These are phyloP conservation scores for Hydrocynus forskahlii DNA, from an alignment of 2,797 vertebrate genomes.

Conservation along the genomic window DNA sequence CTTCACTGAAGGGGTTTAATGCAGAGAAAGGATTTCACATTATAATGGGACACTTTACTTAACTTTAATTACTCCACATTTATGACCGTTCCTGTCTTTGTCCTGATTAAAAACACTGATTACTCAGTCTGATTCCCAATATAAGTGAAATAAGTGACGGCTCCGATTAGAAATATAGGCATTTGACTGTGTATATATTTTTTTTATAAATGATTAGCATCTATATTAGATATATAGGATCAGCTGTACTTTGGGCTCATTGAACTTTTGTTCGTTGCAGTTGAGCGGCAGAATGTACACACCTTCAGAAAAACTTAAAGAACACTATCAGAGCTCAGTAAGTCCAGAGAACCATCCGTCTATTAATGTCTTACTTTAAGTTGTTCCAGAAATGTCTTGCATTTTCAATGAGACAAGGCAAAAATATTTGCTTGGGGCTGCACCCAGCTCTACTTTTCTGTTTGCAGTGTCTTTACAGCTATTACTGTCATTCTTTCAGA, in stretches of 20 bases:
- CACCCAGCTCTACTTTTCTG: neutral
- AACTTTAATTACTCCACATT: too few relatives aligned
- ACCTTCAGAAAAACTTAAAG: neutral
- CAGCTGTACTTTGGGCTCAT: neutral
- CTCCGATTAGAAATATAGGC: too few relatives aligned
- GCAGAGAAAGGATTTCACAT: too few relatives aligned
- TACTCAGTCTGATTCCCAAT: too few relatives aligned
- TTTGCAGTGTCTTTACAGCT: neutral
- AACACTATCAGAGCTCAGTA: neutral
- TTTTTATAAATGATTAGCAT: too few relatives aligned
- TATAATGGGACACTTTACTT: too few relatives aligned
- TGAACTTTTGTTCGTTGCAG: neutral
- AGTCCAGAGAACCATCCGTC: neutral
- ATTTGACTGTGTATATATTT: too few relatives aligned
- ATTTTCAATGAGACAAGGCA: neutral
- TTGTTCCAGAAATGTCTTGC: slow-evolving; percentile 6
- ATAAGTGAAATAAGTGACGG: too few relatives aligned
- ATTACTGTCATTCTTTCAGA: slow-evolving; percentile 5
- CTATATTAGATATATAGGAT: too few relatives aligned
- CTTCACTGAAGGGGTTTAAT: too few relatives aligned
- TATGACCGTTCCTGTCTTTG: too few relatives aligned
- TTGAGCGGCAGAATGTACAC: neutral
- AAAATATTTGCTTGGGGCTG: neutral
- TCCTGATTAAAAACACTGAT: too few relatives aligned
- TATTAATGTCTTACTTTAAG: slow-evolving; percentile 15